Conservation (phyloP, 2,888 invertebrate genomes). For the Falcaria lacertinaria region DNA sequence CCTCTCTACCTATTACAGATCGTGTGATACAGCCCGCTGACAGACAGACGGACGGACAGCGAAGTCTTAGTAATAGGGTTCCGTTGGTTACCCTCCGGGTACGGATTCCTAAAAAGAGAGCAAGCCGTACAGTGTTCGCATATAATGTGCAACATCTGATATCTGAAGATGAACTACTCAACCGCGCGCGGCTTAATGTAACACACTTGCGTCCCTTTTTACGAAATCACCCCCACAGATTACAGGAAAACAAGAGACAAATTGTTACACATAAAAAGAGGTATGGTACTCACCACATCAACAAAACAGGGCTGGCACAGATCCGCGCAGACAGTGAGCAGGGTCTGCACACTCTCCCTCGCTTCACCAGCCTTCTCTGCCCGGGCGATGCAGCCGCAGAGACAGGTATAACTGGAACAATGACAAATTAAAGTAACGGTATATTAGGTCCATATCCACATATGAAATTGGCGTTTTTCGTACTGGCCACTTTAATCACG, state of each 20-base stretch:
- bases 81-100: too few relatives aligned
- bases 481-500: slow-evolving; percentile 6
- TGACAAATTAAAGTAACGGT: neutral
- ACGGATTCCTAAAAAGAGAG: too few relatives aligned
- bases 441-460: slow-evolving; percentile 6
- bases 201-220: too few relatives aligned
- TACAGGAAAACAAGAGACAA: too few relatives aligned
- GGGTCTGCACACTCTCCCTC: slow-evolving; percentile 53
- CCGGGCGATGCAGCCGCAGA: slow-evolving; percentile 47
- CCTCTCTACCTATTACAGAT: too few relatives aligned
- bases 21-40: too few relatives aligned
- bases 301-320: slow-evolving; percentile 48
- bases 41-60: too few relatives aligned
- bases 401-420: slow-evolving; percentile 64
- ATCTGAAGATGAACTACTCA: neutral
- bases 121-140: too few relatives aligned
- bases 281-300: slow-evolving; percentile 45
- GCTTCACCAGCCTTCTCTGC: slow-evolving; percentile 52
- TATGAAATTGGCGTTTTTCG: neutral
- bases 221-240: too few relatives aligned
- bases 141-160: too few relatives aligned
- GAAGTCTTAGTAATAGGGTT: too few relatives aligned
- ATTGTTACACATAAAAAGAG: neutral
- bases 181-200: too few relatives aligned
- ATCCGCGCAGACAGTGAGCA: slow-evolving; percentile 61